These are phyloP conservation scores for Crax fasciolata DNA, from an alignment of 2,797 vertebrate species.

Conservation along the genomic window DNA sequence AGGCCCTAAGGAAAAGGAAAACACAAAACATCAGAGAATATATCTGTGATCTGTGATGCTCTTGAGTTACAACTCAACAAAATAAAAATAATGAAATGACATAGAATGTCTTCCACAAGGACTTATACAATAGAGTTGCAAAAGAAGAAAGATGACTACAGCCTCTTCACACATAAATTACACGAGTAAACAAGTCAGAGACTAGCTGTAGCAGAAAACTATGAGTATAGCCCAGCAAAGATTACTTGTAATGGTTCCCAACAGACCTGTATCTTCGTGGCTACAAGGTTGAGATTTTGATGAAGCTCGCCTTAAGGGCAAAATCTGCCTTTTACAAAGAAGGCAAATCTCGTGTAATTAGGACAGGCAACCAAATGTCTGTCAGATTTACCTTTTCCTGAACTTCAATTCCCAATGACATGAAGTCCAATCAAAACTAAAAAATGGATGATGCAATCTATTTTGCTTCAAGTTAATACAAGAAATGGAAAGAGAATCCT, in stretches of 20 bases:
- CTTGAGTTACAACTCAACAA: constrained; percentile 10
- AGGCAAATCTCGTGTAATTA: neutral
- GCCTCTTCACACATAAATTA: neutral
- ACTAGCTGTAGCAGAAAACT: neutral
- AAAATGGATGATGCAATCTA: neutral
- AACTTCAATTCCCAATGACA: neutral
- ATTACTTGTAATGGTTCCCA: neutral
- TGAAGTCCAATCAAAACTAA: neutral
- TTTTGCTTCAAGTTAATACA: neutral
- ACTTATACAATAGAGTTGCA: neutral
- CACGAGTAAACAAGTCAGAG: neutral
- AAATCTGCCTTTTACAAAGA: neutral
- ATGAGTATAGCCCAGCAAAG: neutral
- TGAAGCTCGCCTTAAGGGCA: neutral
- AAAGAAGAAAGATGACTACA: constrained; percentile 26
- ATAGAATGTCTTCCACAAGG: neutral
- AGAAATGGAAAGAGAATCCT: neutral
- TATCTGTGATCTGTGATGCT: neutral
- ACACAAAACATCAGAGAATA: neutral
- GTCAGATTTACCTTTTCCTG: neutral
- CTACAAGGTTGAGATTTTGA: neutral
- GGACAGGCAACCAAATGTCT: neutral
- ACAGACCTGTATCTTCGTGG: neutral
- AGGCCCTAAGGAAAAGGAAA: constrained; percentile 16
- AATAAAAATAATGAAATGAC: neutral